Evolutionary conservation across 2,888 invertebrate species (phyloP).

Genomic region (Alentia gelatinosa): DNA sequence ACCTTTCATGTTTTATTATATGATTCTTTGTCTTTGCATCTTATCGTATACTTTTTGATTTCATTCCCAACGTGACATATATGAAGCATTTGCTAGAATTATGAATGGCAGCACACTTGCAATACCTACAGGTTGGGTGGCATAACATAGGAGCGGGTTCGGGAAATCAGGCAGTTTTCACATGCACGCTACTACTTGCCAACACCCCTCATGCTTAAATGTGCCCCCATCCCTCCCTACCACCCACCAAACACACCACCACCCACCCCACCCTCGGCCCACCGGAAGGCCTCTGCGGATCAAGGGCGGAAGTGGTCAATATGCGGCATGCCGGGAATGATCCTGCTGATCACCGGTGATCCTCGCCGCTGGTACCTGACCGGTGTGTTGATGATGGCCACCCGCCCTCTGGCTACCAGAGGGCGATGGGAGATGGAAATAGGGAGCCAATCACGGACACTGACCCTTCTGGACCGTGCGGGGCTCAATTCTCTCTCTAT

Average conservation of each 20-base stretch:
- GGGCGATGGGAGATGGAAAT: background rate
- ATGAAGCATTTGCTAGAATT: no score
- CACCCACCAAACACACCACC: background rate
- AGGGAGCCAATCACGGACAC: no score
- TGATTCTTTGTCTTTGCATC: no score
- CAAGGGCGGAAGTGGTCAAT: slow-evolving; percentile 50
- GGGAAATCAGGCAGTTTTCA: background rate
- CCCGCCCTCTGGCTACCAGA: background rate
- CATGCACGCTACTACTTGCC: background rate
- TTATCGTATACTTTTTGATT: no score
- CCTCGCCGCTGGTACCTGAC: slow-evolving; percentile 25
- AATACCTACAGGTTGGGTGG: no score
- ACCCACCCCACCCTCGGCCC: background rate
- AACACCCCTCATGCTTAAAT: background rate
- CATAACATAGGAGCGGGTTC: no score
- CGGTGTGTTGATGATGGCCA: background rate
- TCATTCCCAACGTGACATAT: no score
- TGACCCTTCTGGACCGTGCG: no score
- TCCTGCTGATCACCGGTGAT: slow-evolving; percentile 49
- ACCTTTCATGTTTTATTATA: no score
- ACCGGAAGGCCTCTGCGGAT: background rate
- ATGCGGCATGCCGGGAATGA: slow-evolving; percentile 47
- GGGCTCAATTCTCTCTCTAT: no score
- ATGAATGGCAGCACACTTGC: no score
- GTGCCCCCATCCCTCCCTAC: background rate